Evolutionary conservation across 1,140 invertebrate species (phyloP).

Genomic region (Manduca sexta): DNA sequence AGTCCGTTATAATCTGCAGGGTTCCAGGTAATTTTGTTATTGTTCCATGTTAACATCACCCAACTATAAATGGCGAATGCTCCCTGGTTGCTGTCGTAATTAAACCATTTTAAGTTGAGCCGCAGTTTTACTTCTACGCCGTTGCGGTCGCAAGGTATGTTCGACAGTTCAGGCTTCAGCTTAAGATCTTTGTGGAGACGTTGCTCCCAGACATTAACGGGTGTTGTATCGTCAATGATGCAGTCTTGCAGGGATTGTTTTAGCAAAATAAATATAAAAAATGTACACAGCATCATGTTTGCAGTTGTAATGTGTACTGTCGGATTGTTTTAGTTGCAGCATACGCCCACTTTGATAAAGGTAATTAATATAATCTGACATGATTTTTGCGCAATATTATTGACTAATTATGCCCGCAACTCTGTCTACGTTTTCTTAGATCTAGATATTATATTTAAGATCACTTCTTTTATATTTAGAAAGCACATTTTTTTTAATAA

Average conservation of each 20-base stretch:
- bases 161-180: neutral
- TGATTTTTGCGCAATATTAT: too few relatives aligned
- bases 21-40: conserved; percentile 13
- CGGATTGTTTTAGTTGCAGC: neutral
- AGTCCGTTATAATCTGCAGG: conserved; percentile 9
- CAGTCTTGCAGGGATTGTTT: neutral
- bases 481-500: too few relatives aligned
- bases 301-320: neutral
- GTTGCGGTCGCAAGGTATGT: neutral
- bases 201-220: conserved; percentile 3
- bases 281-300: neutral
- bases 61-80: conserved; percentile 2
- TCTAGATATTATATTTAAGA: too few relatives aligned
- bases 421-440: too few relatives aligned
- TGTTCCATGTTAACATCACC: conserved; percentile 8
- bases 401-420: too few relatives aligned
- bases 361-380: neutral
- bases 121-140: conserved; percentile 1
- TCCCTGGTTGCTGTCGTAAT: conserved; percentile 6
- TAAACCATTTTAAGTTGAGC: conserved; percentile 10
- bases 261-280: neutral
- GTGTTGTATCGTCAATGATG: conserved; percentile 1
- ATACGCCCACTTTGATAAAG: neutral
- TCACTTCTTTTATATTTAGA: too few relatives aligned
- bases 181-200: neutral